Conservation (phyloP, 2,113 vertebrate genomes). For the Baryphthengus martii region DNA sequence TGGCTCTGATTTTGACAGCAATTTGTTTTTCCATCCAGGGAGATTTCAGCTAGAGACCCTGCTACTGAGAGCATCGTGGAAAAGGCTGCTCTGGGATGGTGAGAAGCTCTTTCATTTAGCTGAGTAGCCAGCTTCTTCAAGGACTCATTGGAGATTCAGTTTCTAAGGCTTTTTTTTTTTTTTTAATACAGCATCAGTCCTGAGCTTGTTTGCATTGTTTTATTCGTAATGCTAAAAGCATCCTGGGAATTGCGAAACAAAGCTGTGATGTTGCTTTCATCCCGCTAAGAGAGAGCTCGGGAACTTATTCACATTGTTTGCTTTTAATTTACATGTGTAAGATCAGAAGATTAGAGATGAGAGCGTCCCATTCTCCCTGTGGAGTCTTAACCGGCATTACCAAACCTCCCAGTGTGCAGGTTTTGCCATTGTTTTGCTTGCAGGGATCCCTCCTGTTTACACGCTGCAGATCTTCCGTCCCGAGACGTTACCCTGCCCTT, state of each 20-base stretch:
- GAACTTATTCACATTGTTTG: not conserved
- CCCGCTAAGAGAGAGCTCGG: not conserved
- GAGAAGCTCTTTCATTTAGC: not conserved
- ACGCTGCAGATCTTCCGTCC: slow-evolving; percentile 35
- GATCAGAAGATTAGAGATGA: not conserved
- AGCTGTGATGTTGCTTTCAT: not conserved
- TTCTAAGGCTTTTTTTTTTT: not conserved
- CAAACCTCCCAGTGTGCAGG: not conserved
- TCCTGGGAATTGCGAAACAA: not conserved
- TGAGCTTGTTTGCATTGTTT: not conserved
- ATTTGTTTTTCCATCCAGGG: not conserved
- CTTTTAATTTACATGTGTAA: not conserved
- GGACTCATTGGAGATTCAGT: not conserved
- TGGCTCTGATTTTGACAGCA: not conserved
- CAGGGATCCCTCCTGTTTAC: slow-evolving; percentile 67
- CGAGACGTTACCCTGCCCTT: slow-evolving; percentile 1
- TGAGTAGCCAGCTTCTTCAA: not conserved
- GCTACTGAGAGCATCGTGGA: not conserved
- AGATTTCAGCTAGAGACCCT: slow-evolving; percentile 19
- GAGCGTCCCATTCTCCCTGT: not conserved
- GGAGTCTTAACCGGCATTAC: not conserved
- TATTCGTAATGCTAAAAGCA: not conserved
- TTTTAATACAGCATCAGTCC: not conserved
- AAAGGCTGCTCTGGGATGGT: not conserved
- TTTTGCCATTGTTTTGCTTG: slow-evolving; percentile 14